These are phyloP conservation scores for Oenanthe oenanthe DNA, from an alignment of 2,113 vertebrate species.

Conservation along the genomic window DNA sequence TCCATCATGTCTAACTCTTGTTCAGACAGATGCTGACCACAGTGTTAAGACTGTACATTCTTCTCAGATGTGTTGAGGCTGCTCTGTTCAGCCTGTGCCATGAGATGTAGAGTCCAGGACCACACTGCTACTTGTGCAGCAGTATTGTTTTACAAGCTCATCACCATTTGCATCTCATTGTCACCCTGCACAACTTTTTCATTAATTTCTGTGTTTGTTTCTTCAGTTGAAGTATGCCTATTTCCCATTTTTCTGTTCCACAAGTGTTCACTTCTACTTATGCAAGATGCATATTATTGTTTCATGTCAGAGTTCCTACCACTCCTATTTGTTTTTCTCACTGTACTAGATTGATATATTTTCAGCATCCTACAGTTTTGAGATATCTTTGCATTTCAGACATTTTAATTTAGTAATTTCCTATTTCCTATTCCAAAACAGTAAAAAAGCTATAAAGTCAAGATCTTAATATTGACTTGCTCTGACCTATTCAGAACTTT, in stretches of 20 bases:
- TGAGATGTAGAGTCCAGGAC: not conserved
- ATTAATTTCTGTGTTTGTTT: not conserved
- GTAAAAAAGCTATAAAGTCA: not conserved
- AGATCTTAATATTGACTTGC: not conserved
- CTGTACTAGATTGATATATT: not conserved
- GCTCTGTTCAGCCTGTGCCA: not conserved
- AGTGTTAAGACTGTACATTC: not conserved
- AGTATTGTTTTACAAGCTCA: not conserved
- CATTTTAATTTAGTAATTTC: not conserved
- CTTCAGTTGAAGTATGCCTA: not conserved
- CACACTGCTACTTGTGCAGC: not conserved
- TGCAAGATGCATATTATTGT: not conserved
- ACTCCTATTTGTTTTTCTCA: not conserved
- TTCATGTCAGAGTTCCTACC: not conserved
- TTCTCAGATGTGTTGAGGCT: not conserved
- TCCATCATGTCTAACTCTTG: not conserved
- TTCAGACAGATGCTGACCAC: not conserved
- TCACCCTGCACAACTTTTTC: not conserved
- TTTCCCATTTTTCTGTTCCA: not conserved
- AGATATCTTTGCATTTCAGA: not conserved
- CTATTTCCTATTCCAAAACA: not conserved
- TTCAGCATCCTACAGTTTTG: not conserved
- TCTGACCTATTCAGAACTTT: not conserved
- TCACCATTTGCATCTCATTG: not conserved
- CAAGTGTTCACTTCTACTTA: not conserved